Base-by-base conservation (phyloP, 2,113 vertebrate genomes). In the Grallaria varia region DNA sequence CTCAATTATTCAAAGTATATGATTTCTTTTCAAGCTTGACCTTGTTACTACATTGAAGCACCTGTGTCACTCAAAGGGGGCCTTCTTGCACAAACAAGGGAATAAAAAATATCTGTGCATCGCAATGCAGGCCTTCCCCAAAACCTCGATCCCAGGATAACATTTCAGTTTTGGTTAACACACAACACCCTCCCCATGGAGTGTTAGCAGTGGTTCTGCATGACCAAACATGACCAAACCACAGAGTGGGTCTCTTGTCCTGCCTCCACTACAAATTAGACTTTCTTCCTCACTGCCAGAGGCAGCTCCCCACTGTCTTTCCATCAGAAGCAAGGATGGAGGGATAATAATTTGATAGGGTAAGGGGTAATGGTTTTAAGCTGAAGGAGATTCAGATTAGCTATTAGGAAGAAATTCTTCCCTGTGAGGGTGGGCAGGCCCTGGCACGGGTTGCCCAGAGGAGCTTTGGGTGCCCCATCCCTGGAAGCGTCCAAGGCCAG, bases 1-100 rank as follows among this genome's bases (percentile, higher is more conserved):
- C 37, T 96, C 73, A 96, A 95, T 97, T 97, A 96, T 82, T 97
- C 94, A 94, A 89, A 96, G 88, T 92, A 95, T 96, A 92, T 96
- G 60, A 80, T 68, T 89, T 88, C 89, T 78, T 94, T 92, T 35
- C 89, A 90, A 45, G 85, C 67, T 94, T 95, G 96, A 94, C 93
- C 85, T 96, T 97, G 80, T 88, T 96, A 95, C 64, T 94, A 92
- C 92, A 90, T 96, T 93, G 83, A 96, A 92, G 60, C 52, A 92
- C 85, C 64, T 2, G 1, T 90, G 90, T 93, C 90, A 90, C 53
- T 84, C 2, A 0, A 84, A 94, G 90, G 40, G 27, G 20, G 2
- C 33, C 40, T 84, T 88, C 73, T 78, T 68, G 30, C n/a, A 86
- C 64, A 81, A 85, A 81, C 52, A 84, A 47, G 62, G n/a, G n/a